Percentiles rank a stretch among this genome's conserved stretches.
These are phyloP conservation scores for Microplitis mediator DNA, from an alignment of 1,140 invertebrate species.

Conservation along the genomic window DNA sequence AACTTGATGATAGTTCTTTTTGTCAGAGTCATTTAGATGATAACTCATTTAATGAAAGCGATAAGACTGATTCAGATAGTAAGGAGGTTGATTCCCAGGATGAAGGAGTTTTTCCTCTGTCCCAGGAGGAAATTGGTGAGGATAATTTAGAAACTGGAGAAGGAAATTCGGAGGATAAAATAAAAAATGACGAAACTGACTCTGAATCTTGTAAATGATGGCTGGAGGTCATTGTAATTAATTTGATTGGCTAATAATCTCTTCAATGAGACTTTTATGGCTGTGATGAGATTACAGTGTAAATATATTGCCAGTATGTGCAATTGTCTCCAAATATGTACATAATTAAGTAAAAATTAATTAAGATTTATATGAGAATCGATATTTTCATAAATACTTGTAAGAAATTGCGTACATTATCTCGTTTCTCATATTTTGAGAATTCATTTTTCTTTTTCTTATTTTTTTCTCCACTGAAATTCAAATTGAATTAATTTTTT, in stretches of 20 bases:
- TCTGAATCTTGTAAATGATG: too few species aligned
- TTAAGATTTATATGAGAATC: too few species aligned
- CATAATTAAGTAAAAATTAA: neutral
- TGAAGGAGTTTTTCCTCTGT: neutral
- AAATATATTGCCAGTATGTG: neutral
- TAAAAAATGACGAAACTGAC: too few species aligned
- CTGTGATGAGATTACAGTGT: neutral
- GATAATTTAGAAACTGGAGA: neutral
- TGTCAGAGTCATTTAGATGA: neutral
- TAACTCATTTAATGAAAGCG: neutral
- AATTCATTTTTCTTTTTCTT: neutral
- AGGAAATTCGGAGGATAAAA: too few species aligned
- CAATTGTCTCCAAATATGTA: neutral
- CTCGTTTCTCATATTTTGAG: neutral
- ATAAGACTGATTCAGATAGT: neutral
- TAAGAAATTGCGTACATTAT: too few species aligned
- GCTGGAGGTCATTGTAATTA: too few species aligned
- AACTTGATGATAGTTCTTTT: neutral
- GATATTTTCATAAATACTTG: neutral
- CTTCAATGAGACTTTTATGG: neutral
- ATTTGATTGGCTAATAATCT: neutral
- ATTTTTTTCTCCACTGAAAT: too few species aligned
- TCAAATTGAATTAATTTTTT: neutral
- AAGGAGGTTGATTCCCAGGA: neutral
- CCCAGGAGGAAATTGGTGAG: neutral